phyloP scores from a whole-genome alignment of 2,113 vertebrate genomes.

The Benitochromis conjunctus region DNA sequence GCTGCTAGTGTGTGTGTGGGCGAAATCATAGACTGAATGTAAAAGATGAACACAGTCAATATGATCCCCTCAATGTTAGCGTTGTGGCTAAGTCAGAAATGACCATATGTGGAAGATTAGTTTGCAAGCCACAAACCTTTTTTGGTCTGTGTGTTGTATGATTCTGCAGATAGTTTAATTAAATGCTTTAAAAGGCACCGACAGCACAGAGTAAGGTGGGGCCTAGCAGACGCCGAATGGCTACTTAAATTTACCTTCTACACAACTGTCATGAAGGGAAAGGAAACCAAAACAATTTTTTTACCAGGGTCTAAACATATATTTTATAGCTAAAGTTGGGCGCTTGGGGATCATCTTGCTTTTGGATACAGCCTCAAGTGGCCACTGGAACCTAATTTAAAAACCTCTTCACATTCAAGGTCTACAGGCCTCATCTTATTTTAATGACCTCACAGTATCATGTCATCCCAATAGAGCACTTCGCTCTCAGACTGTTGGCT shows the following conservation, averaged over 20 bases:
- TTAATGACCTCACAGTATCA: not conserved
- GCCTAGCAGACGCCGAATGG: not conserved
- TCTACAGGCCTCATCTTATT: not conserved
- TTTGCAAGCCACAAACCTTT: not conserved
- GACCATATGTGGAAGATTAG: not conserved
- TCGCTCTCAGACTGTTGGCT: not conserved
- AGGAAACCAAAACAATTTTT: not conserved
- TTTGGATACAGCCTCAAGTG: not conserved
- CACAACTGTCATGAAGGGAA: not conserved
- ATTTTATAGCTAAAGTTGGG: not conserved
- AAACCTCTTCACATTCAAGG: not conserved
- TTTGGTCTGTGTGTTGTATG: not conserved
- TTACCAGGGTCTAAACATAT: not conserved
- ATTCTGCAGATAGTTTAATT: not conserved
- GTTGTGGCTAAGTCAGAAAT: not conserved
- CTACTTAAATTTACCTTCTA: not conserved
- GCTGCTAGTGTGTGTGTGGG: not conserved
- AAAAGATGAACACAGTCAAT: not conserved
- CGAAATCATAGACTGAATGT: not conserved
- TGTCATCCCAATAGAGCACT: not conserved
- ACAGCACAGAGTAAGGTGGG: not conserved
- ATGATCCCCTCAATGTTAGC: not conserved
- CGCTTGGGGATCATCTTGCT: not conserved
- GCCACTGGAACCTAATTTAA: not conserved
- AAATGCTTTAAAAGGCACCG: not conserved